Evolutionary conservation across 2,113 vertebrate genomes (phyloP).

Genomic region (Sinocyclocheilus anophthalmus): DNA sequence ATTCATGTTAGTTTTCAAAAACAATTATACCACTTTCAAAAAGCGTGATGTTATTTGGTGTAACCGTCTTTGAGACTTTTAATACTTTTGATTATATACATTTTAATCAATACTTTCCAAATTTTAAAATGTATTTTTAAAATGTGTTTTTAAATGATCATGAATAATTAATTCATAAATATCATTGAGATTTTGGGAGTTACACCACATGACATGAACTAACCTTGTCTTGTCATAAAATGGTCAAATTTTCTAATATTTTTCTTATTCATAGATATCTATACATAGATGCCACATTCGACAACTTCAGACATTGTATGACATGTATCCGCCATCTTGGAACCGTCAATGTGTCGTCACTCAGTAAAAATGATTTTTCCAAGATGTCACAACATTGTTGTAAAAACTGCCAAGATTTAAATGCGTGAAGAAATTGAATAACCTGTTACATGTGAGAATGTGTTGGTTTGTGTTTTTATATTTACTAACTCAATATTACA

Average conservation of each 20-base stretch:
- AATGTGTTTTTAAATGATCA: not conserved
- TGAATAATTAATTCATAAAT: not conserved
- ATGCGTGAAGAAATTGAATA: too few species aligned
- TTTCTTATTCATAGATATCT: too few species aligned
- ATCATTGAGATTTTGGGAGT: not conserved
- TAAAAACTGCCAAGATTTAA: too few species aligned
- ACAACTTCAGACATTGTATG: too few species aligned
- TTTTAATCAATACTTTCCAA: not conserved
- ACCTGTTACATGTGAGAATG: too few species aligned
- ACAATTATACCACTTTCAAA: not conserved
- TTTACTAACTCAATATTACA: too few species aligned
- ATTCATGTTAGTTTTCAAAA: not conserved
- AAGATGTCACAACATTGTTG: too few species aligned
- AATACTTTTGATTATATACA: not conserved
- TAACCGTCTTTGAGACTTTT: not conserved
- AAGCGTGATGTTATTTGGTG: not conserved
- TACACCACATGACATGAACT: not conserved
- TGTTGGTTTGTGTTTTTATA: too few species aligned
- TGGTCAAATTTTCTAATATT: not conserved
- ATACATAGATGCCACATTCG: too few species aligned
- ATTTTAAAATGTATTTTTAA: not conserved
- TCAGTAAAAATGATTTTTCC: too few species aligned
- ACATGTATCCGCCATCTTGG: too few species aligned
- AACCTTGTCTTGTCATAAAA: not conserved
- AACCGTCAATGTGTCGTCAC: too few species aligned